Percentiles rank a stretch among this genome's conserved stretches.
These are phyloP conservation scores for rat (Rattus norvegicus) DNA, from an alignment of 2,113 vertebrate species.

Conservation along the genomic window GRCr8 NC_086023.1:137153501-137154000, in stretches of 20 bases:
- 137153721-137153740: neutral
- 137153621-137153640: neutral
- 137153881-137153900: neutral
- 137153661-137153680: neutral
- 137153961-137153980: neutral
- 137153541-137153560: neutral
- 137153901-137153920: neutral
- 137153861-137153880: no score
- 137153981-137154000: neutral
- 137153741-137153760: neutral
- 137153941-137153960: neutral
- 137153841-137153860: neutral
- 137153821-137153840: no score
- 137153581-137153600: neutral
- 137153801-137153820: neutral
- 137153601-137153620: neutral
- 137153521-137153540: neutral
- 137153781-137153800: neutral
- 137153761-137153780: neutral
- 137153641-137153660: neutral
- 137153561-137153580: neutral
- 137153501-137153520: neutral
- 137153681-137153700: neutral
- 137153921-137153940: neutral
- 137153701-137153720: neutral